Percentiles rank a stretch among this genome's conserved stretches.
Conservation (phyloP, 2,113 vertebrate genomes). For the Brienomyrus longianalis region DNA sequence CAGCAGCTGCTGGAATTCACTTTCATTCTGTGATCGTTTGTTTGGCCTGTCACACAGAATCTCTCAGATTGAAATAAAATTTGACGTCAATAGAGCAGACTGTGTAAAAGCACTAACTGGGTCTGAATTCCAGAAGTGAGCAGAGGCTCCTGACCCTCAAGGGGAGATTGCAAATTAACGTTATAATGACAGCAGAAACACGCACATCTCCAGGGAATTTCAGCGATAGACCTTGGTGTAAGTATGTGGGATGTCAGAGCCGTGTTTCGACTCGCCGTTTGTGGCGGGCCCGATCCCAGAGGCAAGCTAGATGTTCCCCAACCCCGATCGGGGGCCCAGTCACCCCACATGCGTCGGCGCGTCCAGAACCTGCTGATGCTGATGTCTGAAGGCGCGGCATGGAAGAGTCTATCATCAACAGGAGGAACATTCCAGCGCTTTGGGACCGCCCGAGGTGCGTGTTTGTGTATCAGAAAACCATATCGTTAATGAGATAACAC, state of each 20-base stretch:
- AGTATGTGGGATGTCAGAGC: not conserved
- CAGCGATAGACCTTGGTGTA: not conserved
- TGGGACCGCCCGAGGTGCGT: not conserved
- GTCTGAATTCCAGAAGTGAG: not conserved
- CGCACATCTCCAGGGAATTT: not conserved
- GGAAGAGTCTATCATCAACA: not conserved
- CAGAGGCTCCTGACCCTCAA: not conserved
- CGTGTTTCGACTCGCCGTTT: not conserved
- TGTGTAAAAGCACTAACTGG: not conserved
- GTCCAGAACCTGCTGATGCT: not conserved
- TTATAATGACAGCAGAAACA: conserved; percentile 2
- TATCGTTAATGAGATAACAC: not conserved
- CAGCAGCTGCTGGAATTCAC: not conserved
- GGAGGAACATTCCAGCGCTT: not conserved
- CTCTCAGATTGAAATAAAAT: not conserved
- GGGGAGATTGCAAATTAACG: not conserved
- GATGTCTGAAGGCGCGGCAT: not conserved
- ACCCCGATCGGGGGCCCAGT: not conserved
- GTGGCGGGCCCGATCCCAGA: not conserved
- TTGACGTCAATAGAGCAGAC: not conserved
- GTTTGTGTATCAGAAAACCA: not conserved
- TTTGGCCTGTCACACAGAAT: not conserved
- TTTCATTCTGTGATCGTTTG: not conserved
- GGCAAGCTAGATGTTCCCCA: not conserved
- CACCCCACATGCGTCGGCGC: not conserved